Percentiles rank a stretch among this genome's conserved stretches.
Conservation (phyloP, 2,113 vertebrate genomes). For the Cottus gobio region DNA sequence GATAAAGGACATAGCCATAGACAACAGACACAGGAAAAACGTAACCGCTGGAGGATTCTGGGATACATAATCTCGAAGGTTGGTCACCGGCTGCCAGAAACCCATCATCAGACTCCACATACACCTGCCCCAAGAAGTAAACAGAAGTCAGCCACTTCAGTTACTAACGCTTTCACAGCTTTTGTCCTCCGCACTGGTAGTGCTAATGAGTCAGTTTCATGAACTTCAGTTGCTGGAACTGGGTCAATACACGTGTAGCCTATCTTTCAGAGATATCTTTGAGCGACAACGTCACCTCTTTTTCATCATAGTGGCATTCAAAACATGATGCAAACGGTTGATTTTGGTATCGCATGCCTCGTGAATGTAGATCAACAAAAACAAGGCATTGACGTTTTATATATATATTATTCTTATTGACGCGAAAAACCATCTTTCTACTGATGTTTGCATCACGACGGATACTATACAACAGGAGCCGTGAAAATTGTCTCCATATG, state of each 20-base stretch:
- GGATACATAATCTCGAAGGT: conserved; percentile 68
- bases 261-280: background rate
- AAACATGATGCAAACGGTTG: background rate
- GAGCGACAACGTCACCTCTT: background rate
- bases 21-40: conserved; percentile 80
- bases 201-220: background rate
- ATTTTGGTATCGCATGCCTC: background rate
- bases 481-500: conserved; percentile 1
- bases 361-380: background rate
- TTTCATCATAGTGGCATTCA: background rate
- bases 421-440: background rate
- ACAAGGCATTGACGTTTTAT: background rate
- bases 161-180: background rate
- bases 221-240: too few species aligned
- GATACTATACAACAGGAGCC: background rate
- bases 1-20: conserved; percentile 77
- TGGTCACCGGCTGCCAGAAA: conserved; percentile 73
- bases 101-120: conserved; percentile 67
- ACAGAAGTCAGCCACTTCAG: conserved; percentile 2
- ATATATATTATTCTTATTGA: background rate
- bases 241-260: too few species aligned
- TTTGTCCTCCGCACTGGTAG: background rate
- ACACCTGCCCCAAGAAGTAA: conserved; percentile 26
- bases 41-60: conserved; percentile 79
- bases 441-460: background rate